Percentiles rank a stretch among this genome's conserved stretches.
These are phyloP conservation scores for Esperia sulphurella DNA, from an alignment of 2,888 invertebrate genomes.

Conservation along the genomic window DNA sequence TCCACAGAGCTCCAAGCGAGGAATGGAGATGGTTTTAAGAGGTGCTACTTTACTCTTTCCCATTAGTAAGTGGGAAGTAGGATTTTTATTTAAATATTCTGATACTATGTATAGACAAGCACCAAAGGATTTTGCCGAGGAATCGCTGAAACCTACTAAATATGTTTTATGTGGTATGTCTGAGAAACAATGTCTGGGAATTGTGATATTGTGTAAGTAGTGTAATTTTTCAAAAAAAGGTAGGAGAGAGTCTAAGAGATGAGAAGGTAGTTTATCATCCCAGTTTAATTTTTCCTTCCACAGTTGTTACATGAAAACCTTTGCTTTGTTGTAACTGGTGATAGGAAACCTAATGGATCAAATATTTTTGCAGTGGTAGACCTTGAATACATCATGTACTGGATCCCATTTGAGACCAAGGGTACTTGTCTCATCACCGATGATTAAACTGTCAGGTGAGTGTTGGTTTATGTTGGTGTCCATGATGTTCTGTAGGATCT, in stretches of 20 bases:
- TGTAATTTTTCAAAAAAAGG: no score
- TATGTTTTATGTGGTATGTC: slow-evolving; percentile 2
- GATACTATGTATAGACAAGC: slow-evolving; percentile 9
- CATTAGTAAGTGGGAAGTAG: slow-evolving; percentile 1
- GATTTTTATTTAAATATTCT: background rate
- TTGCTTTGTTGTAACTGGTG: no score
- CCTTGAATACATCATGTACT: slow-evolving; percentile 1
- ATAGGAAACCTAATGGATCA: slow-evolving; percentile 7
- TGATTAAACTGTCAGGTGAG: background rate
- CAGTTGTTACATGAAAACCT: no score
- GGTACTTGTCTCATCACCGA: slow-evolving; percentile 2
- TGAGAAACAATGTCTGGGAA: slow-evolving; percentile 9
- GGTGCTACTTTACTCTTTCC: slow-evolving; percentile 9
- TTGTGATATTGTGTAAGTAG: slow-evolving; percentile 1
- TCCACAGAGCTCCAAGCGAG: slow-evolving; percentile 5
- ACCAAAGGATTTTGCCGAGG: slow-evolving; percentile 5
- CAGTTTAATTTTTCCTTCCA: slow-evolving; percentile 5
- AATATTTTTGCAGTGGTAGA: slow-evolving; percentile 3
- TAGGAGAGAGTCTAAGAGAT: no score
- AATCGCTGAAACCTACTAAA: slow-evolving; percentile 10
- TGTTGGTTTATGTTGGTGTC: background rate
- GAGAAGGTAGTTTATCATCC: background rate
- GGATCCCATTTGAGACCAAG: slow-evolving; percentile 10
- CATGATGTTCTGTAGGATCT: background rate
- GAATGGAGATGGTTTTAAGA: background rate